Evolutionary conservation across 2,113 vertebrate genomes (phyloP).

Genomic region (Mastomys coucha): DNA sequence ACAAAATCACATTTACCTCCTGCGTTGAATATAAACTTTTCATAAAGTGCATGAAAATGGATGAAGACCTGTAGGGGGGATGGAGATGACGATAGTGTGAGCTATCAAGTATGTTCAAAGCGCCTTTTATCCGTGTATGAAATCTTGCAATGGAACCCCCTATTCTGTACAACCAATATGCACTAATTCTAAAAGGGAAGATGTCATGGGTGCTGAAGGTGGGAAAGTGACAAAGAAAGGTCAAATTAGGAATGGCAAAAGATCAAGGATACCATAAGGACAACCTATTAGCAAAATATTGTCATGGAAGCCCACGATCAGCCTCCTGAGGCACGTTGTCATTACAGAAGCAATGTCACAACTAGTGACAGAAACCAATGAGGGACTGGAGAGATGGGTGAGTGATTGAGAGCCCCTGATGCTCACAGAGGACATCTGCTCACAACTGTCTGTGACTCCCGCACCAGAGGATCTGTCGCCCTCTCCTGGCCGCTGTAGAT

Average conservation of each 20-base stretch:
- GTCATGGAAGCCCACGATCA: neutral
- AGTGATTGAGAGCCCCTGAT: too few relatives aligned
- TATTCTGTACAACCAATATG: neutral
- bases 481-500: neutral
- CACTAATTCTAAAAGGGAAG: neutral
- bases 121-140: neutral
- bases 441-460: neutral
- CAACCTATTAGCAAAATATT: neutral
- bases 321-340: neutral
- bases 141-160: neutral
- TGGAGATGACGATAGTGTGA: too few relatives aligned
- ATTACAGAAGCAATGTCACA: neutral
- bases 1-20: neutral
- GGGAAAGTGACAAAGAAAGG: neutral
- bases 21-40: neutral
- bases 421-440: neutral
- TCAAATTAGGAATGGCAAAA: neutral
- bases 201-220: neutral
- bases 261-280: neutral
- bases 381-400: neutral
- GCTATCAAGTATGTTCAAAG: neutral
- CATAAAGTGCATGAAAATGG: neutral
- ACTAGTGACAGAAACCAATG: neutral
- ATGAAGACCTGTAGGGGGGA: neutral
- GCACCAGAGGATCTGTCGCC: neutral